Evolutionary conservation across 1,140 invertebrate genomes (phyloP), one percentile per base, ranked within the genome.

Genomic region (Drosophila nannoptera): DNA sequence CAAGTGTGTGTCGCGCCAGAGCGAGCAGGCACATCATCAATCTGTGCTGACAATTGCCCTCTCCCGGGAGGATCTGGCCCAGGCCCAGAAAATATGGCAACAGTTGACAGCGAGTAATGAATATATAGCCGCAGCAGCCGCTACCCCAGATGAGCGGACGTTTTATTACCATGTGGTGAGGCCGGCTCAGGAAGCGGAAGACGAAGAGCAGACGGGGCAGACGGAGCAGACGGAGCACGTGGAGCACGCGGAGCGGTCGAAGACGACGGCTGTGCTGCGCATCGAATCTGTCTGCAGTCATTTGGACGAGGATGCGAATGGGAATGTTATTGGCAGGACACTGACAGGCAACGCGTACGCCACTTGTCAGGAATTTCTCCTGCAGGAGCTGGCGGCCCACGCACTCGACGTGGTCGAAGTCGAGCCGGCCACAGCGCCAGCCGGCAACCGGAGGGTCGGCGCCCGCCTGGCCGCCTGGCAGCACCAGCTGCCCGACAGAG

Each of bases 51-150:
- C 81, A 75, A 78, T 89, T 46, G 75, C 87, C 64, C 48, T 87
- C 64, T 89, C 82, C 56, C 74, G 78, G 48, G 78, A 78, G 71
- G 87, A 89, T 73, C 78, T 89, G 77, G 87, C 70, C 69, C 73
- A 84, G 71, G 78, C 87, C 14, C 88, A 80, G 75, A 80, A 86
- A 82, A 80, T 88, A 72, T 88, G 84, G 87, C 87, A 84, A 71
- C 84, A 83, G 78, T 72, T 88, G 75, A 83, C 83, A 73, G 71
- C 78, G 68, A 88, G 83, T 77, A 88, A 81, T 74, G 87, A 88
- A 84, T 88, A 88, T 74, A 86, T 87, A 74, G 73, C 83, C 65
- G 49, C 72, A 49, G 45, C 46, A 60, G 46, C 59, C 38, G 35
- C 38, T 5, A 29, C 45, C 42, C 16, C 69, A 16, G 60, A 65